A percentile compares a stretch with the other conserved stretches of the same genome.
Evolutionary conservation across 2,888 invertebrate species (phyloP).

Genomic region (Tolmerus cingulatus): DNA sequence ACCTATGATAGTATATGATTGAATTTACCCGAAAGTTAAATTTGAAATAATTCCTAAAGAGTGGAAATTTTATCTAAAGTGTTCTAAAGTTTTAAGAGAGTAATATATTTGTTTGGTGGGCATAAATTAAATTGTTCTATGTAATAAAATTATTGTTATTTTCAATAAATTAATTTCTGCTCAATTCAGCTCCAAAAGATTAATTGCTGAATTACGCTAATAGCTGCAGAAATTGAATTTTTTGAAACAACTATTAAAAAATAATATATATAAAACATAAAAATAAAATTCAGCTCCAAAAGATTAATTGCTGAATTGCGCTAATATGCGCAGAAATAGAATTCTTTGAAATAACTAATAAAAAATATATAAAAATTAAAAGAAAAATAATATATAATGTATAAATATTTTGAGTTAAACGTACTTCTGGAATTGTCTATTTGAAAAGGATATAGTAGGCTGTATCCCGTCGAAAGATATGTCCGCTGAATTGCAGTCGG

Average conservation of each 20-base stretch:
- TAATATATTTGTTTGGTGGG: neutral
- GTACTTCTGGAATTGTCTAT: slow-evolving; percentile 56
- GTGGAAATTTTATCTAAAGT: neutral
- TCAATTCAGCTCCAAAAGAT: neutral
- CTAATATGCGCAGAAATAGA: too few relatives aligned
- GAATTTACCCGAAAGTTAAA: too few relatives aligned
- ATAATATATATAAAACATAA: neutral
- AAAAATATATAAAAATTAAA: neutral
- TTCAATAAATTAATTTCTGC: neutral
- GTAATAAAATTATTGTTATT: neutral
- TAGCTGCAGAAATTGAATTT: too few relatives aligned
- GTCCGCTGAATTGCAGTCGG: slow-evolving; percentile 91
- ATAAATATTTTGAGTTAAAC: neutral
- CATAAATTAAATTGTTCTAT: neutral
- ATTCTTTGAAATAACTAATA: neutral
- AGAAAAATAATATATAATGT: neutral
- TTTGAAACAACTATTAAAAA: neutral
- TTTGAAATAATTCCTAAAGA: neutral
- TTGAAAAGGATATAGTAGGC: slow-evolving; percentile 96
- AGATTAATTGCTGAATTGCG: neutral
- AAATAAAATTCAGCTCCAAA: neutral
- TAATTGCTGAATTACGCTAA: neutral
- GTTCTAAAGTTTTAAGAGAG: neutral
- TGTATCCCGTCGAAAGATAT: slow-evolving; percentile 91
- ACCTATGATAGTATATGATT: too few relatives aligned